Evolutionary conservation across 2,113 vertebrate species (phyloP).

Genomic region (Todiramphus saurophagus): DNA sequence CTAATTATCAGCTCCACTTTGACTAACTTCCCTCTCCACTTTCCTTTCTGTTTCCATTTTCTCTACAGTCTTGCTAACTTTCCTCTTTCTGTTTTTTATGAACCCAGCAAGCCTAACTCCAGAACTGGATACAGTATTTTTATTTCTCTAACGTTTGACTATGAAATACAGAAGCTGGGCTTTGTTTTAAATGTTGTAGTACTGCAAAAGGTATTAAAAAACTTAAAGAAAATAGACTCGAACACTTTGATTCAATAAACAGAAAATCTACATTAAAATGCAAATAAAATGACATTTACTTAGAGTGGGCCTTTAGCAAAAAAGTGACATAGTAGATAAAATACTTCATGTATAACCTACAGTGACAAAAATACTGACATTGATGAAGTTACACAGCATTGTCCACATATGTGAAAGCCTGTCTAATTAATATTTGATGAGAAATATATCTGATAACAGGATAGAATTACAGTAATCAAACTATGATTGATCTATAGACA

Average conservation of each 20-base stretch:
- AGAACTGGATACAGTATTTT: not conserved
- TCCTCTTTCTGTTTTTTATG: not conserved
- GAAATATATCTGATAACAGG: constrained; percentile 70
- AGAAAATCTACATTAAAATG: not conserved
- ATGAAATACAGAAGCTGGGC: not conserved
- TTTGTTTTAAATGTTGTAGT: not conserved
- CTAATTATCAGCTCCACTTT: not conserved
- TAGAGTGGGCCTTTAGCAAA: not conserved
- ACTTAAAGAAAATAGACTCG: not conserved
- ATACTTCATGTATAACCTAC: not conserved
- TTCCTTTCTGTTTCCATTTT: not conserved
- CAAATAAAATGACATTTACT: not conserved
- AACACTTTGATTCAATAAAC: not conserved
- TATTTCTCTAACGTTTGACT: not conserved
- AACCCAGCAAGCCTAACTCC: not conserved
- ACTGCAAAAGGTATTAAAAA: not conserved
- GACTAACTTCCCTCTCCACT: not conserved
- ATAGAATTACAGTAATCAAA: constrained; percentile 73
- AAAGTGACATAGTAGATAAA: not conserved
- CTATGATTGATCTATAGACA: constrained; percentile 64
- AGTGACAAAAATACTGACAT: not conserved
- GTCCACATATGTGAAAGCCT: not conserved
- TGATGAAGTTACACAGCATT: not conserved
- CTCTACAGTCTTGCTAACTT: not conserved
- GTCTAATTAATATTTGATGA: constrained; percentile 72